Percentiles rank a stretch among this genome's conserved stretches.
Evolutionary conservation across 2,113 vertebrate species (phyloP).

Genomic region (Sorex araneus): DNA sequence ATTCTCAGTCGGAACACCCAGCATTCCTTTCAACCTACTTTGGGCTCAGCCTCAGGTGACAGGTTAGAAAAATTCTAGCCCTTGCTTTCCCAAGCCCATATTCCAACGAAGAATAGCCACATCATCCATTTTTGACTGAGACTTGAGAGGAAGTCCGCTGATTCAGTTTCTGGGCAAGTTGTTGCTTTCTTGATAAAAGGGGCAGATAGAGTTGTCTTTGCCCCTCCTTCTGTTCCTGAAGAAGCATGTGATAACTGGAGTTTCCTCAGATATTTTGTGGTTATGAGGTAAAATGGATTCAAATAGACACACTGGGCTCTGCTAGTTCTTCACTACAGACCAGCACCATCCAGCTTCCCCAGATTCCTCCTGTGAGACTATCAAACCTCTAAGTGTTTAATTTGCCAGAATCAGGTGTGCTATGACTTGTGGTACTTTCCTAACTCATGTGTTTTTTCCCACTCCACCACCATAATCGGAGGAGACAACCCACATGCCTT

Average conservation of each 20-base stretch:
- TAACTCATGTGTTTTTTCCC: neutral
- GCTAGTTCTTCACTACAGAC: neutral
- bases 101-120: neutral
- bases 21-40: neutral
- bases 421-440: neutral
- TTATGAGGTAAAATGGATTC: neutral
- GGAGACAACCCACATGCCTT: neutral
- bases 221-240: neutral
- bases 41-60: neutral
- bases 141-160: neutral
- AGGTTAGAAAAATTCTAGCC: neutral
- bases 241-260: neutral
- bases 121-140: neutral
- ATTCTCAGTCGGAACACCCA: no score
- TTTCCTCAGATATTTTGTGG: slow-evolving; percentile 22
- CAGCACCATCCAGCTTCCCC: neutral
- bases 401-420: neutral
- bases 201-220: neutral
- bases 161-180: neutral
- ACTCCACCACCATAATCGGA: neutral
- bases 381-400: neutral
- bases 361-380: neutral
- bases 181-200: slow-evolving; percentile 26
- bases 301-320: neutral
- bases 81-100: neutral